Evolutionary conservation across 64 coral and sea anemone species (phyloP).

Genomic region (Pocillopora verrucosa): DNA sequence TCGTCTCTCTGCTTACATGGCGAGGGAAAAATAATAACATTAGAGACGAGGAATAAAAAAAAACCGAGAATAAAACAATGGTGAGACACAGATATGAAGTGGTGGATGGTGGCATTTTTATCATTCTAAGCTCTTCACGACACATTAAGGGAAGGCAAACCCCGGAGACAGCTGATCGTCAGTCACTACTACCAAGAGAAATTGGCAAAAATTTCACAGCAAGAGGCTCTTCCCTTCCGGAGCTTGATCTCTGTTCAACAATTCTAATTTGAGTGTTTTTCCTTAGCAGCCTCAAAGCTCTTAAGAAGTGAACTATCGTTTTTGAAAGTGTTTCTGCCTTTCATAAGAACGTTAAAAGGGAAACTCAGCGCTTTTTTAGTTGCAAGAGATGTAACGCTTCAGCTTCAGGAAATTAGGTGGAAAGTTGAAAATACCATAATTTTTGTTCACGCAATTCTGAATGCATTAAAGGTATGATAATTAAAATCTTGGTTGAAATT

Average conservation of each 20-base stretch:
- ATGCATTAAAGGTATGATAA: not conserved
- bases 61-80: too few relatives aligned
- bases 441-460: not conserved
- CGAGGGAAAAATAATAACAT: too few relatives aligned
- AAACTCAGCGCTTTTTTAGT: not conserved
- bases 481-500: not conserved
- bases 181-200: too few relatives aligned
- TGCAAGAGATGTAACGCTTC: not conserved
- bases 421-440: not conserved
- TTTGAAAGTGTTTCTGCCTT: not conserved
- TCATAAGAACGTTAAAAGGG: not conserved
- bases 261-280: too few relatives aligned
- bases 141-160: too few relatives aligned
- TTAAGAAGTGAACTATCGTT: not conserved
- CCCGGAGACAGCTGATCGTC: too few relatives aligned
- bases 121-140: too few relatives aligned
- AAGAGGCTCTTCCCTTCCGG: not conserved
- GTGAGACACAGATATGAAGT: too few relatives aligned
- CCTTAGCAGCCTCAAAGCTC: not conserved
- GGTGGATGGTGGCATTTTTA: too few relatives aligned
- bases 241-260: not conserved
- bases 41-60: too few relatives aligned
- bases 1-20: too few relatives aligned
- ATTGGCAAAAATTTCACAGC: too few relatives aligned
- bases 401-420: constrained; percentile 13